These are phyloP conservation scores for Tryphoninae sp. DNA, from an alignment of 2,888 invertebrate genomes.

Conservation along the genomic window DNA sequence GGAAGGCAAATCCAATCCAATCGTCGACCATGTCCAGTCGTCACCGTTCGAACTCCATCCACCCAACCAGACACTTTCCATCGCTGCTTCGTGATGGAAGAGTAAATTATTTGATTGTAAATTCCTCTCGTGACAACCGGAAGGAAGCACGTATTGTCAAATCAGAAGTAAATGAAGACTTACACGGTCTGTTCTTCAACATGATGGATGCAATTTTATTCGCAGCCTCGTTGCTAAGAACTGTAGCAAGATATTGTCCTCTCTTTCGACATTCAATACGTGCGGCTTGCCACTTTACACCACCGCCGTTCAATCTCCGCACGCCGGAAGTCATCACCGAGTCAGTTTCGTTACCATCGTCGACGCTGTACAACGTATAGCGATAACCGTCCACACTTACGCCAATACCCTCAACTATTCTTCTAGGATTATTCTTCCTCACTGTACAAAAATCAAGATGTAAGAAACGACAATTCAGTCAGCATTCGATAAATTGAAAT, in stretches of 20 bases:
- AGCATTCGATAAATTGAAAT: not conserved
- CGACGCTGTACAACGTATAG: slow-evolving; percentile 63
- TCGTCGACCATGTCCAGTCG: slow-evolving; percentile 66
- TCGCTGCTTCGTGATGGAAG: slow-evolving; percentile 46
- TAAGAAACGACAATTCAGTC: not conserved
- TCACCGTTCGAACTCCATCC: slow-evolving; percentile 63
- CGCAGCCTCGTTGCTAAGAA: slow-evolving; percentile 63
- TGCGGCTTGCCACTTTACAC: slow-evolving; percentile 64
- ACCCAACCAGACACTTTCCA: slow-evolving; percentile 67
- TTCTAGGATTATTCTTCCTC: slow-evolving; percentile 31
- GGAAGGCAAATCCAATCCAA: slow-evolving; percentile 57
- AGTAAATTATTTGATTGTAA: not conserved
- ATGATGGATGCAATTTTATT: slow-evolving; percentile 62
- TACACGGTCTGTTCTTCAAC: slow-evolving; percentile 67
- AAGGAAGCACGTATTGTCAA: not conserved
- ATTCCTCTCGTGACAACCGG: not conserved
- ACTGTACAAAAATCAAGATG: slow-evolving; percentile 10
- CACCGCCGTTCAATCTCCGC: slow-evolving; percentile 65
- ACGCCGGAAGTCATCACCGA: slow-evolving; percentile 41
- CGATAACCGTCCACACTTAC: slow-evolving; percentile 58
- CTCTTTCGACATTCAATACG: slow-evolving; percentile 64
- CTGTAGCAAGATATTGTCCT: slow-evolving; percentile 64
- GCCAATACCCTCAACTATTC: slow-evolving; percentile 47
- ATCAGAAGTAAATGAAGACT: not conserved
- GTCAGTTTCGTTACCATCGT: slow-evolving; percentile 44